Evolutionary conservation across 2,797 vertebrate genomes (phyloP).

Genomic region (Masticophis lateralis): DNA sequence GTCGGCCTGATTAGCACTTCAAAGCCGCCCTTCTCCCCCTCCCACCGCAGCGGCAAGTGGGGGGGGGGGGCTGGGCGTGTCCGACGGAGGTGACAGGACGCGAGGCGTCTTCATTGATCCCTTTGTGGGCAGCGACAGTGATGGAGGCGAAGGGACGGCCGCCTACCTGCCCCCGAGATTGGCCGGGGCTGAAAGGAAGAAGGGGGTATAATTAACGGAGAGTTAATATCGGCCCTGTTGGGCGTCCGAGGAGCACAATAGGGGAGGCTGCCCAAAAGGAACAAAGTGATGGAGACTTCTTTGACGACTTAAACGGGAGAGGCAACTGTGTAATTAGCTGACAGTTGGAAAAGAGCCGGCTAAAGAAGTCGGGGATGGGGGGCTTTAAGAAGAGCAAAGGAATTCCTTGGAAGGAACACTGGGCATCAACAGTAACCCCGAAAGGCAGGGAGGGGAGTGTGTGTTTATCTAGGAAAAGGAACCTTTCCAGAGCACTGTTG

Average conservation of each 20-base stretch:
- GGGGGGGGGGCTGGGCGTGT: slow-evolving; percentile 84
- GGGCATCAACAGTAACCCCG: slow-evolving; percentile 66
- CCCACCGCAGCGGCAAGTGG: slow-evolving; percentile 86
- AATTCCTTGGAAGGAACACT: slow-evolving; percentile 63
- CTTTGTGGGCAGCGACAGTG: slow-evolving; percentile 84
- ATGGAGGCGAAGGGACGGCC: slow-evolving; percentile 83
- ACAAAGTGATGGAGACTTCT: slow-evolving; percentile 73
- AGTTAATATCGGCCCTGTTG: slow-evolving; percentile 89
- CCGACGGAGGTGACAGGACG: slow-evolving; percentile 83
- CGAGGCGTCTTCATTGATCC: slow-evolving; percentile 85
- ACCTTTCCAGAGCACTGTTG: neutral
- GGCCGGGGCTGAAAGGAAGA: slow-evolving; percentile 88
- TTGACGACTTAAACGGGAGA: slow-evolving; percentile 81
- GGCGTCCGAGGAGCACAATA: slow-evolving; percentile 78
- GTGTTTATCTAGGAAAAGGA: neutral
- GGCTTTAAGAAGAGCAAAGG: slow-evolving; percentile 64
- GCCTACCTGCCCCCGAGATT: slow-evolving; percentile 83
- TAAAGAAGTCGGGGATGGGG: slow-evolving; percentile 27
- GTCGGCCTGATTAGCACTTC: slow-evolving; percentile 89
- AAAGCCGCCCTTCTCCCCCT: slow-evolving; percentile 79
- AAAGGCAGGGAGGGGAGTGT: neutral
- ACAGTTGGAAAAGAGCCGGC: slow-evolving; percentile 57
- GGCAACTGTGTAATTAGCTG: slow-evolving; percentile 78
- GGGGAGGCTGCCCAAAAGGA: slow-evolving; percentile 75
- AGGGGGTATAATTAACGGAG: slow-evolving; percentile 90